A percentile compares a stretch with the other conserved stretches of the same genome.
phyloP scores from a whole-genome alignment of 2,113 vertebrate species.

The Apodemus speciosus region DNA sequence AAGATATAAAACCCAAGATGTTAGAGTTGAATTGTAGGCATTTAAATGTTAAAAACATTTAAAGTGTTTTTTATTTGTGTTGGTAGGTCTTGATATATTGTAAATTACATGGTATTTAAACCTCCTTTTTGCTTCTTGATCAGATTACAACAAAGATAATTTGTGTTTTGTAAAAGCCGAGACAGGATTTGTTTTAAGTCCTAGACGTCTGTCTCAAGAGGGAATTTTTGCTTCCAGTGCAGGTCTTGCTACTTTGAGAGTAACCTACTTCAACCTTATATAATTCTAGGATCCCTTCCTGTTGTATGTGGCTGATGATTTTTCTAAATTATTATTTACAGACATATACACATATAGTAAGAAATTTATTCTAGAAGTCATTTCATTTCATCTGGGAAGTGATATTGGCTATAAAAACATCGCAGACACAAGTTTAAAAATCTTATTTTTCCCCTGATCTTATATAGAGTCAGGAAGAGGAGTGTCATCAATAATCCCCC shows the following conservation, averaged over 20 bases:
- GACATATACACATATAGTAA: background rate
- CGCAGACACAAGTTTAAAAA: background rate
- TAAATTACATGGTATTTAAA: background rate
- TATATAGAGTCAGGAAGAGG: background rate
- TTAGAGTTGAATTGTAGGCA: background rate
- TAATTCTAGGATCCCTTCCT: accelerated
- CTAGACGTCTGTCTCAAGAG: background rate
- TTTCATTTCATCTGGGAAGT: constrained; percentile 4
- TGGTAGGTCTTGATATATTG: background rate
- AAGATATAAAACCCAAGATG: constrained; percentile 71
- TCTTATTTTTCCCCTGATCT: no score
- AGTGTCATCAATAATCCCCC: background rate
- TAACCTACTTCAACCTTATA: background rate
- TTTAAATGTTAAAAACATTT: background rate
- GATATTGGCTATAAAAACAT: background rate
- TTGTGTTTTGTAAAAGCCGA: background rate
- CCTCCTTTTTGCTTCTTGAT: background rate
- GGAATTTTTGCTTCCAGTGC: background rate
- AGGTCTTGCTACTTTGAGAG: background rate
- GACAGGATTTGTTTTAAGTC: background rate
- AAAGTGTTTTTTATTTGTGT: background rate
- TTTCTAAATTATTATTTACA: background rate
- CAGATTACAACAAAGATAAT: background rate
- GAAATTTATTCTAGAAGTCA: background rate
- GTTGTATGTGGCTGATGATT: background rate